Conservation (phyloP, 2,113 vertebrate species). For the Formicarius rufipectus region DNA sequence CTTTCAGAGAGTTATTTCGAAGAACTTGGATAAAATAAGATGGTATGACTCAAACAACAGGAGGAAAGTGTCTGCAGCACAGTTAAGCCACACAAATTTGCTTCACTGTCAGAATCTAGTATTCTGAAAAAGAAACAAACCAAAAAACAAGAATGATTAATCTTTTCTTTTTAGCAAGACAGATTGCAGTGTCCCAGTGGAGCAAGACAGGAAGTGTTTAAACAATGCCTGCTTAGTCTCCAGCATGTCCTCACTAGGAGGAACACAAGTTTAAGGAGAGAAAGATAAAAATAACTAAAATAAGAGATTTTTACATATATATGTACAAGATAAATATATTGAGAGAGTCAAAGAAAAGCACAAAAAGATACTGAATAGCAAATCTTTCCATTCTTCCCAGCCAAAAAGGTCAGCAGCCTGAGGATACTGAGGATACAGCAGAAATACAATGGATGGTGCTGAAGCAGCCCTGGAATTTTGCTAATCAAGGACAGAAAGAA, state of each 20-base stretch:
- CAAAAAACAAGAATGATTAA: not conserved
- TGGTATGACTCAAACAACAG: conserved; percentile 39
- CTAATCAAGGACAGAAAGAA: not conserved
- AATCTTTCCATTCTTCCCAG: not conserved
- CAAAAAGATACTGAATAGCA: not conserved
- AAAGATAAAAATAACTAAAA: not conserved
- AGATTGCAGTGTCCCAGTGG: not conserved
- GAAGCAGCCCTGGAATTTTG: not conserved
- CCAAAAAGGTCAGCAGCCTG: not conserved
- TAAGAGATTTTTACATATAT: not conserved
- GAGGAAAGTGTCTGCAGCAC: conserved; percentile 14
- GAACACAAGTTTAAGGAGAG: not conserved
- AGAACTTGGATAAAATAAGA: conserved; percentile 45
- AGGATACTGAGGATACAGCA: not conserved
- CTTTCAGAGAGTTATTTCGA: conserved; percentile 44
- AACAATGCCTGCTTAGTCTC: not conserved
- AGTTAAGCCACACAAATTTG: conserved; percentile 2
- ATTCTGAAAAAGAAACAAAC: not conserved
- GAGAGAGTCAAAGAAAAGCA: not conserved
- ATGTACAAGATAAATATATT: not conserved
- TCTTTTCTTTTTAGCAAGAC: not conserved
- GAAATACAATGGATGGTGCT: not conserved
- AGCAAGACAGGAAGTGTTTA: not conserved
- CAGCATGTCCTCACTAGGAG: not conserved
- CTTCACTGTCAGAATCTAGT: conserved; percentile 1